Conservation (phyloP, 2,888 invertebrate species). For the Andricus quercusramuli region DNA sequence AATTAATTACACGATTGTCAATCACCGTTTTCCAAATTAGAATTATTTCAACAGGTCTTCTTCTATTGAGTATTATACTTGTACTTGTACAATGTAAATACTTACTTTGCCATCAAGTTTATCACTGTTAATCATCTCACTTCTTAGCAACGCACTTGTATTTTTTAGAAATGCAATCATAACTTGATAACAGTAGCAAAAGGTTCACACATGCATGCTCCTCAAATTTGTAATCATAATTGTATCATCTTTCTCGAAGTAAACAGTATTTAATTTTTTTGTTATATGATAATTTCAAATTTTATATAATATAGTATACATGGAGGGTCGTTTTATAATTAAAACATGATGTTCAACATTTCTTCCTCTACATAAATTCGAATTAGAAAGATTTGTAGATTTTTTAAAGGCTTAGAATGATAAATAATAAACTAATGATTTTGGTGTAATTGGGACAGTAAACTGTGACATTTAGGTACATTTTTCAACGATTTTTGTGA, state of each 20-base stretch:
- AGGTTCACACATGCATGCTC: background rate
- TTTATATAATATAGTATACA: background rate
- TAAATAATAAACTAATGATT: conserved; percentile 1
- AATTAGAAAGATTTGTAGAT: conserved; percentile 26
- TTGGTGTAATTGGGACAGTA: background rate
- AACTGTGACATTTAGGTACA: background rate
- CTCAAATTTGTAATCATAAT: background rate
- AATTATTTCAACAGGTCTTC: background rate
- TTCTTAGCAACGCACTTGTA: conserved; percentile 17
- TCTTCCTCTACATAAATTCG: conserved; percentile 10
- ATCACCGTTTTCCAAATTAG: background rate
- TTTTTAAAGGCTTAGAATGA: conserved; percentile 4
- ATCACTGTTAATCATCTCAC: background rate
- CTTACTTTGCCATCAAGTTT: background rate
- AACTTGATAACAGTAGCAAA: conserved; percentile 2
- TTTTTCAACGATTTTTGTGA: background rate
- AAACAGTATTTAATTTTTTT: background rate
- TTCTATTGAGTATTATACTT: background rate
- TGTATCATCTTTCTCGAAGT: background rate
- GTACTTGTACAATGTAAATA: background rate
- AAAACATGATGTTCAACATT: background rate
- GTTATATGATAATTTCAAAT: background rate
- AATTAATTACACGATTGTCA: conserved; percentile 13
- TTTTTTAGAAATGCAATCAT: conserved; percentile 7
- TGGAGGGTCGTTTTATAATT: conserved; percentile 7